Conservation (phyloP, 2,797 vertebrate genomes). For the Myripristis jacobus region DNA sequence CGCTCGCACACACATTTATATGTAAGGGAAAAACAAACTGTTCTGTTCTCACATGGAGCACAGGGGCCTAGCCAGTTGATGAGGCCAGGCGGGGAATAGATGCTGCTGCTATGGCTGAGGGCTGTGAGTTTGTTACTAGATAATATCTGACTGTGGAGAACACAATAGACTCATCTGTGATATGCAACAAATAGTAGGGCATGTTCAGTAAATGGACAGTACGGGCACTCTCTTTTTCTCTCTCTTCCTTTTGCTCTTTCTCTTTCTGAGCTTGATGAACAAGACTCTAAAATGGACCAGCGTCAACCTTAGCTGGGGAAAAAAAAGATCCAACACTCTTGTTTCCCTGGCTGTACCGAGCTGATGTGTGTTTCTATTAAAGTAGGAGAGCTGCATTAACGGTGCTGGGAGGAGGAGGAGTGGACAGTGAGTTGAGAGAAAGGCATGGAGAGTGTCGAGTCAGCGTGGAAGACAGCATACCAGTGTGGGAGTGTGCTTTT, state of each 20-base stretch:
- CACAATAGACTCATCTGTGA: conserved; percentile 23
- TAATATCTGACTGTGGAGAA: background rate
- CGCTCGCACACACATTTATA: background rate
- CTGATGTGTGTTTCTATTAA: background rate
- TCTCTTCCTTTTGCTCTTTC: background rate
- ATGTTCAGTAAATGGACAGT: background rate
- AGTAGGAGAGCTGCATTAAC: background rate
- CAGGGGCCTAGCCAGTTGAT: background rate
- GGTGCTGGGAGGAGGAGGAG: background rate
- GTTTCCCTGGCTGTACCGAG: background rate
- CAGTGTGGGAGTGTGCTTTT: no score
- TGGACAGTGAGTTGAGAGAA: background rate
- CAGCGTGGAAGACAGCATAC: background rate
- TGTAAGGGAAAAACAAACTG: background rate
- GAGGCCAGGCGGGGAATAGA: background rate
- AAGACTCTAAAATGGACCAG: background rate
- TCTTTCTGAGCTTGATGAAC: background rate
- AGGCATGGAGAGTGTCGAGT: background rate
- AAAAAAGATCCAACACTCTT: background rate
- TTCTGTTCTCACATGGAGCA: conserved; percentile 4
- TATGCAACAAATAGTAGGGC: conserved; percentile 4
- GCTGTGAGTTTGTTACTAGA: conserved; percentile 1
- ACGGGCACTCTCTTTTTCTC: background rate
- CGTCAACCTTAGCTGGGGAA: no score
- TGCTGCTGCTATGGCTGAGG: background rate